Evolutionary conservation across 2,113 vertebrate genomes (phyloP), one percentile per base, ranked within the genome.

Genomic region (Oryzias javanicus): DNA sequence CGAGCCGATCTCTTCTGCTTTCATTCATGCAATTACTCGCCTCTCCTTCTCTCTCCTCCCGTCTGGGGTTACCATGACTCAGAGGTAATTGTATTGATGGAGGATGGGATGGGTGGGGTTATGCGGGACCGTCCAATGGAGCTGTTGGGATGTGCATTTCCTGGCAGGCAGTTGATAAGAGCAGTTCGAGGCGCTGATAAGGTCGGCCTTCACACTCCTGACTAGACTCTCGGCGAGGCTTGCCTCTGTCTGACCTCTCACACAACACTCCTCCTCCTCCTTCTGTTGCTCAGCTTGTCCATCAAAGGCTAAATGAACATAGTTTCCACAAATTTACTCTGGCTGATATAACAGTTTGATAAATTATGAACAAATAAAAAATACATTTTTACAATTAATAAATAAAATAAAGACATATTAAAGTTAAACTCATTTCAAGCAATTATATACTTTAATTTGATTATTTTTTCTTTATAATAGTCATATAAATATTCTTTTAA

Each of bases 91-190:
- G 14, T 57, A 50, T 86, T 80, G 86, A 77, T 40, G 19, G 71
- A 69, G 57, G 81, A 56, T 70, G 64, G 78, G 76, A 79, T 73
- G 84, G 84, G 83, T 18, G 72, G 64, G 74, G 81, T 79, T 82
- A 71, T 8, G 40, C 41, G 6, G 51, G 54, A 55, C 46, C 62
- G 55, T 70, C 84, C 72, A 67, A 50, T 46, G 60, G 70, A 79
- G 82, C 40, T 42, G 58, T 16, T 45, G 78, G 78, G 71, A 82
- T 86, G 76, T 67, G 25, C 27, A 51, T 61, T 77, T 83, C 75
- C 77, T 69, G 81, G 60, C 78, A 82, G 74, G 18, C 18, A 0
- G 54, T 50, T 67, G 81, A 81, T 79, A 80, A 83, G 80, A 70
- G 60, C 12, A 5, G 56, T 42, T 47, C 2, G n/a, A 60, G 50